phyloP scores from a whole-genome alignment of 1,140 invertebrate species.

The Whitmania pigra region DNA sequence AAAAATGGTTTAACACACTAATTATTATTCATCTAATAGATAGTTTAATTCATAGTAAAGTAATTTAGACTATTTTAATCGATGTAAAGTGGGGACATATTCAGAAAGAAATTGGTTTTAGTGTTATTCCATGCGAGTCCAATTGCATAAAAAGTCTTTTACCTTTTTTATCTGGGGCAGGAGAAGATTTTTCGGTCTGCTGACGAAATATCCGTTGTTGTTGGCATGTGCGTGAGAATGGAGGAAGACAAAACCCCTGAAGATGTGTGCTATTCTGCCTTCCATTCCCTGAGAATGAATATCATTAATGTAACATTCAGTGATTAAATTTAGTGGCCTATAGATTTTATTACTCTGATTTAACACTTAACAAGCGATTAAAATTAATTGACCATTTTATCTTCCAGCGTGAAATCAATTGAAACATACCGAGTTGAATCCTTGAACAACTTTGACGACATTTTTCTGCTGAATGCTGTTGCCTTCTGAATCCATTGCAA shows the following conservation, averaged over 20 bases:
- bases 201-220: slow-evolving; percentile 94
- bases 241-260: slow-evolving; percentile 81
- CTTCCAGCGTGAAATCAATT: not conserved
- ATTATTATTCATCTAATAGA: too few species aligned
- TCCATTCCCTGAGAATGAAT: slow-evolving; percentile 53
- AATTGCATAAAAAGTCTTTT: slow-evolving; percentile 23
- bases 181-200: slow-evolving; percentile 78
- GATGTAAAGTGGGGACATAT: too few species aligned
- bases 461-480: slow-evolving; percentile 85
- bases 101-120: too few species aligned
- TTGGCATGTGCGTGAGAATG: slow-evolving; percentile 81
- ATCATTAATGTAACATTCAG: too few species aligned
- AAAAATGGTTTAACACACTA: too few species aligned
- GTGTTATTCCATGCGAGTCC: too few species aligned
- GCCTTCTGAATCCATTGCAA: slow-evolving; percentile 79
- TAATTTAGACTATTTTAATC: too few species aligned
- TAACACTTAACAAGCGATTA: too few species aligned
- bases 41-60: too few species aligned
- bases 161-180: slow-evolving; percentile 69
- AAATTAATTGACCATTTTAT: not conserved
- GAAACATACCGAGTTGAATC: slow-evolving; percentile 65
- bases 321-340: too few species aligned
- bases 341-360: too few species aligned
- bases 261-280: slow-evolving; percentile 91
- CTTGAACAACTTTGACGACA: slow-evolving; percentile 91